Conservation (phyloP, 2,888 invertebrate species). For the Cephus nigrinus region DNA sequence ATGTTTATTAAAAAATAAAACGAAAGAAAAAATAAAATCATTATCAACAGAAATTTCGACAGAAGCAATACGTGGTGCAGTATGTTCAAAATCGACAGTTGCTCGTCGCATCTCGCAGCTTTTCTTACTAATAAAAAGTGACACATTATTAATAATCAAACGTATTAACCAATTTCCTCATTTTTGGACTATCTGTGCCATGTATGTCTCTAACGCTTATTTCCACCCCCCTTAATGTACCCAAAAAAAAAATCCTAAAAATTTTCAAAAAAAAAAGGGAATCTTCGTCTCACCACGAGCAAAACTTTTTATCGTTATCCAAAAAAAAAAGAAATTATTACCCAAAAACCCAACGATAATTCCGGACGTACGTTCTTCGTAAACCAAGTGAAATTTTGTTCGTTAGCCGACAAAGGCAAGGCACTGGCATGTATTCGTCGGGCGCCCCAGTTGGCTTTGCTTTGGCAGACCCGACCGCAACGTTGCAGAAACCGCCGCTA, state of each 20-base stretch:
- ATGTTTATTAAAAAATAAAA: background rate
- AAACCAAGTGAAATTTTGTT: conserved; percentile 8
- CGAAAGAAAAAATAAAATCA: background rate
- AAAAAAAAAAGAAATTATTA: background rate
- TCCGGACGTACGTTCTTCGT: background rate
- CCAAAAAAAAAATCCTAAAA: background rate
- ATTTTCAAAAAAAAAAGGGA: background rate
- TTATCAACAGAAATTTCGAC: background rate
- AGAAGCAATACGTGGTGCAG: conserved; percentile 22
- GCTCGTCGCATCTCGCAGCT: conserved; percentile 8
- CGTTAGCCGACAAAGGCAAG: conserved; percentile 50
- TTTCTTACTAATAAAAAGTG: conserved; percentile 9
- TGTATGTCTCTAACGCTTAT: conserved; percentile 17
- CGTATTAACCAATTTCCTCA: conserved; percentile 7
- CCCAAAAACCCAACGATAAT: background rate
- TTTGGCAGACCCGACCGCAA: conserved; percentile 54
- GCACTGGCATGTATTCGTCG: conserved; percentile 51
- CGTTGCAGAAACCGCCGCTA: conserved; percentile 63
- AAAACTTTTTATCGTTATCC: background rate
- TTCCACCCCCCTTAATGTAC: background rate
- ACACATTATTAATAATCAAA: background rate
- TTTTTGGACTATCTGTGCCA: conserved; percentile 23
- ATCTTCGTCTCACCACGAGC: background rate
- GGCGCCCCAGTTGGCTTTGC: conserved; percentile 55
- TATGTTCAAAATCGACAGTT: conserved; percentile 20